Base-by-base conservation (phyloP, 1,140 invertebrate species). In the Branchinecta lynchi region DNA sequence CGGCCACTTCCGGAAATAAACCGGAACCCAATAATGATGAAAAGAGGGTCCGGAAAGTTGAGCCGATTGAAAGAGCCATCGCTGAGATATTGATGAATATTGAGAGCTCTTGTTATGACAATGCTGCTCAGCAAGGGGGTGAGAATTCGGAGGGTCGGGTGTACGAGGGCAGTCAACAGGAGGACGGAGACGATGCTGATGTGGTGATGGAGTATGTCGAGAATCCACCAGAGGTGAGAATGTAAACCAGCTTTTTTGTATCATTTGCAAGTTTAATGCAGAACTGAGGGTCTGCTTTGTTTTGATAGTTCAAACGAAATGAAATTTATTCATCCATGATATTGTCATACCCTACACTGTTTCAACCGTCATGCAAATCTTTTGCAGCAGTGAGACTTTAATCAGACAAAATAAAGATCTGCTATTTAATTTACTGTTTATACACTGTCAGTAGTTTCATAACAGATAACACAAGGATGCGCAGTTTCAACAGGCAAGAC, bases 121-220 rank as follows among this genome's bases (percentile, higher is more conserved):
- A 6, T 20, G 12, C 51, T 6, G 51, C 12, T 12, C 51, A 60
- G 12, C 51, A 60, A 60, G 12, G 12, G 12, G 17, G 51, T 6
- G 51, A 60, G 12, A 20, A 60, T 12, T 60, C 51, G 51, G 17
- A 60, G 12, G 51, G 51, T 2, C 17, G 12, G 51, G 51, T 15
- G 12, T 12, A 15, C 17, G 51, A 60, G 3, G 51, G 12, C 17
- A 20, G 17, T 3, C 51, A 60, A 60, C 12, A 20, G 12, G 51
- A 60, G 17, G 32, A 32, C 32, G 32, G 32, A 32, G 32, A 32
- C 32, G 32, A 32, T 32, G 32, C 32, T 32, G 51, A 60, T 15
- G 51, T 60, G 1, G 51, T 60, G 17, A 60, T 60, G 51, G 51
- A 60, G 51, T 60, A 60, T 60, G 17, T 60, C 51, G 51, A 60